Evolutionary conservation across 2,888 invertebrate genomes (phyloP).

Genomic region (Tuberolachnus salignus): DNA sequence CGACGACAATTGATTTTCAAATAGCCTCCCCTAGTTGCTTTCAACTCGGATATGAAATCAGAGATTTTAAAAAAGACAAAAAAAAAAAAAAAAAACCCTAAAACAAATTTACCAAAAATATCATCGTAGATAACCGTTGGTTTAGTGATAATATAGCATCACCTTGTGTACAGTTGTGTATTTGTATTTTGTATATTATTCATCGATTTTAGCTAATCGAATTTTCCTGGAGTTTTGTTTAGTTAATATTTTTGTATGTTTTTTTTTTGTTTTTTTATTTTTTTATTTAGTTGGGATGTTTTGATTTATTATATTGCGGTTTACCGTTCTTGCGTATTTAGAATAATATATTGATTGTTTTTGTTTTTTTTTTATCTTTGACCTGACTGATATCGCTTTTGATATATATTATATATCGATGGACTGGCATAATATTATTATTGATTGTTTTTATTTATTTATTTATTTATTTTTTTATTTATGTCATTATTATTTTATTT

Average conservation of each 20-base stretch:
- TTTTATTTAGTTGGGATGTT: slow-evolving; percentile 47
- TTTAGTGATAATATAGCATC: no score
- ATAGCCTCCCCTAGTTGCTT: no score
- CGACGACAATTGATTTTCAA: no score
- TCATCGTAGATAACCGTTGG: no score
- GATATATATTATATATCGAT: slow-evolving; percentile 45
- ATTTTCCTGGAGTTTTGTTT: slow-evolving; percentile 45
- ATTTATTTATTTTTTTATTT: slow-evolving; percentile 19
- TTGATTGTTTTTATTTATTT: slow-evolving; percentile 39
- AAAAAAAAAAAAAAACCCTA: no score
- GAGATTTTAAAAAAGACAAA: no score
- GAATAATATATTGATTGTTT: slow-evolving; percentile 33
- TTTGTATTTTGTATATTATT: background rate
- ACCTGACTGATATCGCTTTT: slow-evolving; percentile 52
- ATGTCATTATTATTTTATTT: background rate
- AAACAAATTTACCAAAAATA: no score
- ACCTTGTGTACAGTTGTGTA: background rate
- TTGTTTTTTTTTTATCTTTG: slow-evolving; percentile 20
- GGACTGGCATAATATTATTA: slow-evolving; percentile 29
- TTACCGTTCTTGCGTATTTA: slow-evolving; percentile 40
- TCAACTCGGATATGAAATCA: no score
- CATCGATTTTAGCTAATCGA: slow-evolving; percentile 53
- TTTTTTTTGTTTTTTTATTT: background rate
- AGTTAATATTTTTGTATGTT: slow-evolving; percentile 34
- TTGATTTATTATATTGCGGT: slow-evolving; percentile 39